A percentile compares a stretch with the other conserved stretches of the same genome.
Evolutionary conservation across 2,888 invertebrate species (phyloP).

Genomic region (Notodromas monacha): DNA sequence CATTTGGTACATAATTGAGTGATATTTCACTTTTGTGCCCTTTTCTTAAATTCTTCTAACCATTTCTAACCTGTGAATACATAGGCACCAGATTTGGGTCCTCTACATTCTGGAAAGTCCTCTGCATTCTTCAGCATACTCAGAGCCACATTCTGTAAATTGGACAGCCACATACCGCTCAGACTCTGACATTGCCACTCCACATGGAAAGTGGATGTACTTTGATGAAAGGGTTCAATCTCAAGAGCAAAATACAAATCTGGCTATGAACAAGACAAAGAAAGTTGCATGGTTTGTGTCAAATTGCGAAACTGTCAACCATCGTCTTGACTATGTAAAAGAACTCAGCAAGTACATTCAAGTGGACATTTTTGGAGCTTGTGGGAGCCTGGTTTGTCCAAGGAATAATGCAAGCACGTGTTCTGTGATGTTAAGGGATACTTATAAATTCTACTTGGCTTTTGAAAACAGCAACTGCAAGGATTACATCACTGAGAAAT

Average conservation of each 20-base stretch:
- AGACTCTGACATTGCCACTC: conserved; percentile 20
- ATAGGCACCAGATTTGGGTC: too few species aligned
- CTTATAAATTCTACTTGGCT: conserved; percentile 17
- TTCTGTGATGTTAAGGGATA: conserved; percentile 15
- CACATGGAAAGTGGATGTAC: conserved; percentile 18
- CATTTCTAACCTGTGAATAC: too few species aligned
- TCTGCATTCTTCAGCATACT: too few species aligned
- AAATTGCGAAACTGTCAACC: conserved; percentile 18
- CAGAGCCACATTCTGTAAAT: too few species aligned
- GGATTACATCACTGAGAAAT: conserved; percentile 18
- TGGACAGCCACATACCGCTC: conserved; percentile 20
- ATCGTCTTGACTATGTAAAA: conserved; percentile 15
- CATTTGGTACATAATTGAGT: too few species aligned
- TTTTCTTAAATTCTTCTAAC: too few species aligned
- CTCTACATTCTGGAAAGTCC: too few species aligned
- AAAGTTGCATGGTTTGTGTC: conserved; percentile 21
- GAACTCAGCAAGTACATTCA: conserved; percentile 14
- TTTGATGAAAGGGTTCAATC: conserved; percentile 13
- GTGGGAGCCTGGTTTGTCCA: conserved; percentile 13
- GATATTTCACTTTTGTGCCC: too few species aligned
- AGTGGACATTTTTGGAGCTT: conserved; percentile 11
- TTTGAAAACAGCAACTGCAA: conserved; percentile 18
- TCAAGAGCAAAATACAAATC: conserved; percentile 7
- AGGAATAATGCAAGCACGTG: conserved; percentile 13
- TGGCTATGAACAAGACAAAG: conserved; percentile 14